Conservation (phyloP, 2,888 invertebrate genomes). For the Melanostoma scalare region DNA sequence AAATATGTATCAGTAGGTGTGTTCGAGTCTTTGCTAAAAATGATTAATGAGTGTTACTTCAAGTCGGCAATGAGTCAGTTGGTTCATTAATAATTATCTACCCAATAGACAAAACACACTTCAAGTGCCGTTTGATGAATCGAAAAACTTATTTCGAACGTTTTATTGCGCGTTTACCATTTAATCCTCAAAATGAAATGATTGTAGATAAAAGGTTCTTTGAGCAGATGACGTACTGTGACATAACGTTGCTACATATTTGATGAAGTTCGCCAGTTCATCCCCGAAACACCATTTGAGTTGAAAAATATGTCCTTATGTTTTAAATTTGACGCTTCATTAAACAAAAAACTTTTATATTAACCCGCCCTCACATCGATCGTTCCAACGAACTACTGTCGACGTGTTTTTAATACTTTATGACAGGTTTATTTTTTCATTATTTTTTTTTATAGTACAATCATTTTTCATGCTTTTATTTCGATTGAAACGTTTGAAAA, state of each 20-base stretch:
- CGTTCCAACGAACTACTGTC: background rate
- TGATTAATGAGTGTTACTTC: constrained; percentile 9
- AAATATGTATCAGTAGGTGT: too few relatives aligned
- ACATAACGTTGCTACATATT: background rate
- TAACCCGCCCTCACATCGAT: background rate
- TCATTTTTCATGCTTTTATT: constrained; percentile 4
- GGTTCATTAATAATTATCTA: background rate
- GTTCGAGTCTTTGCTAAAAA: background rate
- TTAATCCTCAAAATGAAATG: background rate
- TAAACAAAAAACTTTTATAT: background rate
- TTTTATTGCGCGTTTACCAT: constrained; percentile 1
- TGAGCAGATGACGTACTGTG: background rate
- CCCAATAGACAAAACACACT: background rate
- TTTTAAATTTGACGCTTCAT: background rate
- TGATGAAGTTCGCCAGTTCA: too few relatives aligned
- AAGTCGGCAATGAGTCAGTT: background rate
- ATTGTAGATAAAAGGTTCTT: background rate
- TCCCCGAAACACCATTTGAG: background rate
- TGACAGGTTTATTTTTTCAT: constrained; percentile 1
- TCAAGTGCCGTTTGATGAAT: constrained; percentile 7
- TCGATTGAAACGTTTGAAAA: constrained; percentile 9
- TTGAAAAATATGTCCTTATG: background rate
- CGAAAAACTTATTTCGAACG: background rate
- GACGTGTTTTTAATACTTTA: constrained; percentile 12
- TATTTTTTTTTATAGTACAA: background rate